Evolutionary conservation across 2,888 invertebrate genomes (phyloP).

Genomic region (Sarcophaga caerulescens): DNA sequence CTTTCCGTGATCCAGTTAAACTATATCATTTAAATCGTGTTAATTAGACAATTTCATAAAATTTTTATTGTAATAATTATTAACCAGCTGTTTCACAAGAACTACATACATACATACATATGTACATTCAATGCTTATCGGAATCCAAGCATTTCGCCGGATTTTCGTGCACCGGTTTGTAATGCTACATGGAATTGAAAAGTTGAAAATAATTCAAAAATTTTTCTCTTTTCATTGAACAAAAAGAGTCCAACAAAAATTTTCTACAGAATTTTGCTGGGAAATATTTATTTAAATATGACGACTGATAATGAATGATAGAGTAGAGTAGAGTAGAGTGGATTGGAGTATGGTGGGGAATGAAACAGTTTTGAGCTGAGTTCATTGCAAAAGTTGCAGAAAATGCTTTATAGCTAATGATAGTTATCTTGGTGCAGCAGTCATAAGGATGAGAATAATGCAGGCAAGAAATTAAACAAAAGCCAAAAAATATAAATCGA

Average conservation of each 20-base stretch:
- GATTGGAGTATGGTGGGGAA: too few relatives aligned
- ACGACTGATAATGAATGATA: conserved; percentile 46
- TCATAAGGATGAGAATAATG: conserved; percentile 52
- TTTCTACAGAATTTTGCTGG: conserved; percentile 14
- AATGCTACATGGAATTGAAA: not conserved
- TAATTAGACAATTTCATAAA: too few relatives aligned
- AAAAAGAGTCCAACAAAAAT: not conserved
- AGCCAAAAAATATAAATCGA: conserved; percentile 22
- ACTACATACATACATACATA: too few relatives aligned
- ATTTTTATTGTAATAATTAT: too few relatives aligned
- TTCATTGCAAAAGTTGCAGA: conserved; percentile 14
- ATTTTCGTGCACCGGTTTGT: not conserved
- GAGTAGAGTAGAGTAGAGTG: not conserved
- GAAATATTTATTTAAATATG: conserved; percentile 50
- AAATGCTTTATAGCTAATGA: conserved; percentile 55
- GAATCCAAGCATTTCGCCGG: not conserved
- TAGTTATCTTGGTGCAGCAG: conserved; percentile 55
- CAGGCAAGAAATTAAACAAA: conserved; percentile 26
- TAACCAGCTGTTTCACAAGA: not conserved
- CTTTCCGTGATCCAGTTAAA: too few relatives aligned
- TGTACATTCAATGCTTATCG: not conserved
- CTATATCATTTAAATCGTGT: too few relatives aligned
- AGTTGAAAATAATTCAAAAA: not conserved
- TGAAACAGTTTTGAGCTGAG: not conserved
- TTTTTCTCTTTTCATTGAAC: not conserved